These are phyloP conservation scores for Sesia bembeciformis DNA, from an alignment of 2,888 invertebrate genomes.

Conservation along the genomic window DNA sequence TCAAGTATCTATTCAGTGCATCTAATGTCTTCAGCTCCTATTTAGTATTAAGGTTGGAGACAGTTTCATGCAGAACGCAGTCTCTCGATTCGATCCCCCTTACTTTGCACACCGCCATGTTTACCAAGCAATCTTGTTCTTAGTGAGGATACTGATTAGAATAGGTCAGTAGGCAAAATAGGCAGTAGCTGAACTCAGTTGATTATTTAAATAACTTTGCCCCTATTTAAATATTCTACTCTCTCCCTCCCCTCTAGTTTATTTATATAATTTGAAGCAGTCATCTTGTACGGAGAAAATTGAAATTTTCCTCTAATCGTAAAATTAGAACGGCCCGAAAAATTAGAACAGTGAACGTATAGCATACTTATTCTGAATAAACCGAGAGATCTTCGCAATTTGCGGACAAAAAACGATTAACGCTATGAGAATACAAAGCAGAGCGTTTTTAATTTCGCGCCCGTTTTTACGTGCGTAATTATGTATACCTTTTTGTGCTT, in stretches of 20 bases:
- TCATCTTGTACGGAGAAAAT: not conserved
- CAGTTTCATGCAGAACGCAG: not conserved
- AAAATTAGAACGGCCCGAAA: not conserved
- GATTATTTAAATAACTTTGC: too few relatives aligned
- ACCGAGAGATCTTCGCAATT: conserved; percentile 21
- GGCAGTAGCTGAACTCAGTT: too few relatives aligned
- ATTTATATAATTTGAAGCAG: not conserved
- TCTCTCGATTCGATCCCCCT: not conserved
- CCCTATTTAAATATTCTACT: too few relatives aligned
- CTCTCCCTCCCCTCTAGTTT: too few relatives aligned
- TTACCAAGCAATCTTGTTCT: not conserved
- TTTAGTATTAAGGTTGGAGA: not conserved
- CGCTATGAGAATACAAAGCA: conserved; percentile 42
- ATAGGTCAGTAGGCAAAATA: too few relatives aligned
- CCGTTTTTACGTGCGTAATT: not conserved
- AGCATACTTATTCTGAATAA: conserved; percentile 25
- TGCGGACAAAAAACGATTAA: conserved; percentile 38
- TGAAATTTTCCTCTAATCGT: not conserved
- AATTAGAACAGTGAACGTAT: conserved; percentile 3
- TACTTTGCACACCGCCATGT: not conserved
- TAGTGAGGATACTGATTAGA: not conserved
- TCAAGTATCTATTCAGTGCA: not conserved
- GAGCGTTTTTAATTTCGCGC: conserved; percentile 32
- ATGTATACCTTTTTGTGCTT: conserved; percentile 13
- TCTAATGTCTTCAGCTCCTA: not conserved